phyloP scores from a whole-genome alignment of 1,140 invertebrate species.

The Meloidogyne floridensis region DNA sequence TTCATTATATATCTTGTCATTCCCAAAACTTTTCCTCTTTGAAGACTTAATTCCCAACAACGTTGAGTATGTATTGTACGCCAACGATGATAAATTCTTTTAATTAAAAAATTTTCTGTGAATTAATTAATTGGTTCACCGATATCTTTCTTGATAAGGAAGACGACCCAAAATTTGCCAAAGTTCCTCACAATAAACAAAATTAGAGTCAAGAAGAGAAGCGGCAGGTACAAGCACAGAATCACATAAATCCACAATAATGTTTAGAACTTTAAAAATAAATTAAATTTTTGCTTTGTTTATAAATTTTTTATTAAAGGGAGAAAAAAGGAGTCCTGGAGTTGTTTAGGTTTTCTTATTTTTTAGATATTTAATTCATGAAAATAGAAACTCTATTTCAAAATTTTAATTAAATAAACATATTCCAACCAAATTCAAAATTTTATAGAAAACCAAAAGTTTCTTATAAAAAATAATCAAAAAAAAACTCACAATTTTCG shows the following conservation, averaged over 20 bases:
- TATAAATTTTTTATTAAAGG: too few species aligned
- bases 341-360: not conserved
- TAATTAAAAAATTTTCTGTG: not conserved
- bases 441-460: constrained; percentile 2
- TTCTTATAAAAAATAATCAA: not conserved
- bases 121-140: constrained; percentile 57
- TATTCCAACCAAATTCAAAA: too few species aligned
- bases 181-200: constrained; percentile 90
- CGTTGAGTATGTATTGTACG: constrained; percentile 86
- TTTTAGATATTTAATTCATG: too few species aligned
- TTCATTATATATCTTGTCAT: constrained; percentile 96
- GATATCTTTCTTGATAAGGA: constrained; percentile 87
- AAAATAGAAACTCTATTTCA: too few species aligned
- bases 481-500: not conserved
- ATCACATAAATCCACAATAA: constrained; percentile 81
- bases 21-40: constrained; percentile 82
- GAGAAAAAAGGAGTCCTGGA: too few species aligned
- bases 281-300: not conserved
- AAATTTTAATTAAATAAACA: too few species aligned
- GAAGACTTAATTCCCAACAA: constrained; percentile 77
- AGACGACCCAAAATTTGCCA: constrained; percentile 88
- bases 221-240: constrained; percentile 83
- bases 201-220: constrained; percentile 88
- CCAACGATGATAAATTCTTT: constrained; percentile 82
- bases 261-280: constrained; percentile 48